Base-by-base conservation (phyloP, 2,113 vertebrate genomes). In the Acanthisitta chloris region DNA sequence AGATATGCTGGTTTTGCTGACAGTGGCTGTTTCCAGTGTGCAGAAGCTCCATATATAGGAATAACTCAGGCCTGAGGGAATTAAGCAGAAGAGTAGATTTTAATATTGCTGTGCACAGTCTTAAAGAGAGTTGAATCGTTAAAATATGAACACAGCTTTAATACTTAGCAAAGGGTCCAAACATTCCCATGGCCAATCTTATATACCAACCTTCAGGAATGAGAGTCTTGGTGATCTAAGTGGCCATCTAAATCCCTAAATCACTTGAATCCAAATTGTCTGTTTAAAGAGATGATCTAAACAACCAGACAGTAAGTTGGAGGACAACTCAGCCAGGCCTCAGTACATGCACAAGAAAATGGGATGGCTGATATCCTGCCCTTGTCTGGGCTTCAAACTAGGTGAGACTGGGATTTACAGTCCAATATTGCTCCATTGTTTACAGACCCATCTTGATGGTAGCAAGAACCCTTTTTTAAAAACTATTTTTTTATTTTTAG, bases 1-100 rank as follows among this genome's bases (percentile, higher is more conserved):
- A 74, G 51, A 88, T 52, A 40, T n/a, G 25, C 70, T 52, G 10
- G 3, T 91, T 95, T 88, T 92, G 36, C 88, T 96, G 80, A 85
- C 82, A 55, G 43, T 17, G 43, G 64, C 48, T 67, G 34, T 71
- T 94, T 92, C 48, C n/a, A 83, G 31, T 40, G 25, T 59, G 43
- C 62, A 58, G 36, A 31, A 86, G 43, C 34, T 81, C 43, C 36
- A 4, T 25, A 31, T 42, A 55, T 4, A 55, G 28, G n/a, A 82
- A 71, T 71, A 59, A 58, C 23, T 94, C 28, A 43, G 51, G 23
- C 21, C 43, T 51, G 46, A 89, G 20, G 59, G 31, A 79, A 84
- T 55, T 71, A 86, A 78, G 18, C 31, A 43, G 58, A 79, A 49
- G 1, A n/a, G 34, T 14, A 62, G 48, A 29, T 72, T 84, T 78